Evolutionary conservation across 2,888 invertebrate genomes (phyloP).

Genomic region (Drosophila kanekoi): DNA sequence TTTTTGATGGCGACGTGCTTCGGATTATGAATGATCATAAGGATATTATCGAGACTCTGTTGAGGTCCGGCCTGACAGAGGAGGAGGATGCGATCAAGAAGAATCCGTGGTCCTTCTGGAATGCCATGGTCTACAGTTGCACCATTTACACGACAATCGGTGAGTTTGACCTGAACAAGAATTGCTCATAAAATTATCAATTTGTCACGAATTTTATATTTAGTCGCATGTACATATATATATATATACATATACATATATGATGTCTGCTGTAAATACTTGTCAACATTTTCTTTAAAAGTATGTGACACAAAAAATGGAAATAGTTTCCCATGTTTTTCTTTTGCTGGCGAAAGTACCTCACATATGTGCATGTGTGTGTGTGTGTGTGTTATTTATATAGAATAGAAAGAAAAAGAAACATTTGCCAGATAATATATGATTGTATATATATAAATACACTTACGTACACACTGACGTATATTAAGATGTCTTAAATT

Average conservation of each 20-base stretch:
- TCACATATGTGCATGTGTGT: neutral
- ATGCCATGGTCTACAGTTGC: conserved; percentile 94
- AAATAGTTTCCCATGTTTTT: conserved; percentile 65
- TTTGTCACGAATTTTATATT: conserved; percentile 32
- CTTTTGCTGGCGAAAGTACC: conserved; percentile 42
- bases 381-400: conserved; percentile 26
- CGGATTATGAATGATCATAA: conserved; percentile 87
- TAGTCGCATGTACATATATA: conserved; percentile 2
- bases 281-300: conserved; percentile 59
- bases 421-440: conserved; percentile 39
- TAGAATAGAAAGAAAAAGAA: conserved; percentile 9
- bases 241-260: too few relatives aligned
- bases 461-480: too few relatives aligned
- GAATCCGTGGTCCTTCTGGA: conserved; percentile 92
- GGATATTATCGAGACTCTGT: conserved; percentile 82
- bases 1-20: conserved; percentile 86
- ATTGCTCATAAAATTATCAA: conserved; percentile 11
- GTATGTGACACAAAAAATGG: conserved; percentile 71
- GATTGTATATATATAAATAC: neutral
- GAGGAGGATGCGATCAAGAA: conserved; percentile 81
- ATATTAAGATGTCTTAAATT: conserved; percentile 49
- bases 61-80: conserved; percentile 49
- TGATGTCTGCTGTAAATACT: conserved; percentile 40
- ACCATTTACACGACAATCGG: conserved; percentile 96
- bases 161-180: conserved; percentile 85